phyloP scores from a whole-genome alignment of 1,140 invertebrate species.

The Achatina immaculata region DNA sequence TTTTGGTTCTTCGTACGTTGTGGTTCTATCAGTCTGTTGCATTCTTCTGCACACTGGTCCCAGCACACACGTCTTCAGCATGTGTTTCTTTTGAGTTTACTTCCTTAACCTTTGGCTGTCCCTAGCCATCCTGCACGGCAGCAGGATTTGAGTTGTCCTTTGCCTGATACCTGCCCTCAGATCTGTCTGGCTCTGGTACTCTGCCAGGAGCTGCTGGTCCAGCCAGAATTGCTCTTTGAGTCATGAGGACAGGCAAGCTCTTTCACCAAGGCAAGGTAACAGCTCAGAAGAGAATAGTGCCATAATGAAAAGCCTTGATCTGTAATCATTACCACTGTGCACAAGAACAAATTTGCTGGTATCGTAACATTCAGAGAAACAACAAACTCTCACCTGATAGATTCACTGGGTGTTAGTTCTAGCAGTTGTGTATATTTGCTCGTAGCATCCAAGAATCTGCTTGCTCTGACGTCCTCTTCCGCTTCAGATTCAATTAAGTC shows the following conservation, averaged over 20 bases:
- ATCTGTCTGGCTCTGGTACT: no score
- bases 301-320: neutral
- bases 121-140: no score
- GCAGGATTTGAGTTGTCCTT: no score
- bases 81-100: no score
- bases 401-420: neutral
- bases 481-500: neutral
- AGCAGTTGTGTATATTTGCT: slow-evolving; percentile 21
- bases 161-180: no score
- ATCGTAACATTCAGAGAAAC: neutral
- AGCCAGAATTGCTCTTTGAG: no score
- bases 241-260: neutral
- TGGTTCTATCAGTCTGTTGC: no score
- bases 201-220: no score
- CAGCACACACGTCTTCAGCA: no score
- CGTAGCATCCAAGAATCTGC: neutral
- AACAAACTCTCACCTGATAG: neutral
- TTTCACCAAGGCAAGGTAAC: neutral
- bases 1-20: no score
- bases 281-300: neutral
- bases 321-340: neutral
- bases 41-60: no score
- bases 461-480: neutral
- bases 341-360: neutral
- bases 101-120: no score